A percentile compares a stretch with the other conserved stretches of the same genome.
Conservation (phyloP, 2,888 invertebrate genomes). For the Xanthorhoe designata region DNA sequence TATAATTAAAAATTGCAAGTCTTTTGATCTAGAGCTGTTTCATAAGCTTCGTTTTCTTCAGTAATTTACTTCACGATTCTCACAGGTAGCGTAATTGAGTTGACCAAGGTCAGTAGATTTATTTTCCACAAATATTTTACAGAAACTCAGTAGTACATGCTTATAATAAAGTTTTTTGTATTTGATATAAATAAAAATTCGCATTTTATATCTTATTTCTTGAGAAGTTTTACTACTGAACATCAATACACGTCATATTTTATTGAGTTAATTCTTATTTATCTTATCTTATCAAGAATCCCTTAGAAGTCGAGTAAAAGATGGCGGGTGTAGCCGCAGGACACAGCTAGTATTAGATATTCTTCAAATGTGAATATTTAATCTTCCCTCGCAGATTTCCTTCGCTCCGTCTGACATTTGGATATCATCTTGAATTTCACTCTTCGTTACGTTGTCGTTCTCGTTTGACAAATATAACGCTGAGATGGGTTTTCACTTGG, state of each 20-base stretch:
- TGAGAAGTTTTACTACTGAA: too few species aligned
- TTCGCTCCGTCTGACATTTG: constrained; percentile 16
- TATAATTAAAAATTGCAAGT: constrained; percentile 21
- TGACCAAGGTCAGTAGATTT: constrained; percentile 3
- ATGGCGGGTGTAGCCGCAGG: too few species aligned
- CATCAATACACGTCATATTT: too few species aligned
- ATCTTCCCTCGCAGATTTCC: constrained; percentile 13
- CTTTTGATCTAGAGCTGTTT: constrained; percentile 10
- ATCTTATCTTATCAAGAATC: too few species aligned
- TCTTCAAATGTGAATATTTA: not conserved
- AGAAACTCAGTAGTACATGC: too few species aligned
- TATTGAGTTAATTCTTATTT: too few species aligned
- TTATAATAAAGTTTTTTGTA: too few species aligned
- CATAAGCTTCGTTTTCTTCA: not conserved
- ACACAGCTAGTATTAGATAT: not conserved
- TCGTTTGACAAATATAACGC: constrained; percentile 12
- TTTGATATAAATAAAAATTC: too few species aligned
- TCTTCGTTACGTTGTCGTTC: constrained; percentile 21
- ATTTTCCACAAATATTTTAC: not conserved
- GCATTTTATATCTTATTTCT: too few species aligned
- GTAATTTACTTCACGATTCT: not conserved
- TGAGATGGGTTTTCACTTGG: constrained; percentile 11
- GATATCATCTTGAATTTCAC: constrained; percentile 27
- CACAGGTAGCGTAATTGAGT: not conserved
- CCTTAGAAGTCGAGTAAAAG: too few species aligned